Evolutionary conservation across 2,797 vertebrate species (phyloP).

Genomic region (Sebastes reedi): DNA sequence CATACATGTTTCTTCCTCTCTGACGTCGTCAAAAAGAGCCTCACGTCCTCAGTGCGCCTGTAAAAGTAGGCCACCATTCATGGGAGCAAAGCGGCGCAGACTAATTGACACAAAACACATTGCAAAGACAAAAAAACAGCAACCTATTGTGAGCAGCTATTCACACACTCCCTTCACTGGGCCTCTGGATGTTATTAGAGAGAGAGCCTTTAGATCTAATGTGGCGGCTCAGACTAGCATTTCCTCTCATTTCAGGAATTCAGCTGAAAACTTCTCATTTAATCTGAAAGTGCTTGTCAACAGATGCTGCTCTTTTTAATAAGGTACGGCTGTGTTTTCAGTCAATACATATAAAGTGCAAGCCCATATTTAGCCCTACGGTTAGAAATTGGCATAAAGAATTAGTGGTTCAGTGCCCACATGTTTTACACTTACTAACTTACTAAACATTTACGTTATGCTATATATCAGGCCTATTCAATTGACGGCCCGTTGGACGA

Average conservation of each 20-base stretch:
- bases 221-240: conserved; percentile 45
- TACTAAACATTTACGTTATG: not conserved
- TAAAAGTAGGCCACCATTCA: conserved; percentile 64
- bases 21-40: not conserved
- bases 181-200: conserved; percentile 72
- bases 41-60: conserved; percentile 28
- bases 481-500: too few relatives aligned
- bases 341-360: not conserved
- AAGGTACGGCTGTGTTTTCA: not conserved
- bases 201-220: conserved; percentile 41
- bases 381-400: not conserved
- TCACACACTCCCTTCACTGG: conserved; percentile 57
- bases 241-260: conserved; percentile 56
- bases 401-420: not conserved
- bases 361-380: not conserved
- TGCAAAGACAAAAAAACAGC: conserved; percentile 58
- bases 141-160: conserved; percentile 64
- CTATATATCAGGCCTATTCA: not conserved
- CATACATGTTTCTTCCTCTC: not conserved
- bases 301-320: conserved; percentile 8
- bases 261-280: conserved; percentile 26
- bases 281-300: conserved; percentile 12
- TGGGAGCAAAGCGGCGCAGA: conserved; percentile 51
- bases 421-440: not conserved
- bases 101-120: conserved; percentile 71